Percentiles rank a stretch among this genome's conserved stretches.
Evolutionary conservation across 92 coral and sea anemone genomes (phyloP).

Genomic region (Pocillopora grandis): DNA sequence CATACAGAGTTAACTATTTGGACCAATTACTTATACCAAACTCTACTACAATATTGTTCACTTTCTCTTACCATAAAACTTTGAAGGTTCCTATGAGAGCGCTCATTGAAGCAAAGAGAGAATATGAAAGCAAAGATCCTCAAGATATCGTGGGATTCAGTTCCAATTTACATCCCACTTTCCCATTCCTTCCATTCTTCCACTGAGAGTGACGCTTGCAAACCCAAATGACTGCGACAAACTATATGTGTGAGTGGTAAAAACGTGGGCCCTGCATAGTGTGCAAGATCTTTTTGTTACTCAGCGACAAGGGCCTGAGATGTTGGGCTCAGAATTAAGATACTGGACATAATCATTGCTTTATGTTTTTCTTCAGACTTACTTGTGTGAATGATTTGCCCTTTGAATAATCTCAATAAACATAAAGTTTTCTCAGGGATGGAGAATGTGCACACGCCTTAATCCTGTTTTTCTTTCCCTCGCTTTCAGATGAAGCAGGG

Average conservation of each 20-base stretch:
- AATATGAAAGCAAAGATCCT: constrained; percentile 68
- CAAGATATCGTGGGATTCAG: constrained; percentile 59
- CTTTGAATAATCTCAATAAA: no score
- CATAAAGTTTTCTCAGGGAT: no score
- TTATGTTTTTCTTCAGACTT: neutral
- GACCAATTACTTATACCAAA: no score
- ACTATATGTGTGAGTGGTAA: constrained; percentile 73
- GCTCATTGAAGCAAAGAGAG: constrained; percentile 79
- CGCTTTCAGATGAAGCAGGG: constrained; percentile 70
- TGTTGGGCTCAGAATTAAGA: no score
- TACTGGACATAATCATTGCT: no score
- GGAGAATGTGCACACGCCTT: no score
- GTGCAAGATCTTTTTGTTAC: neutral
- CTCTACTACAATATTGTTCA: neutral
- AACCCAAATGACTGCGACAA: constrained; percentile 77
- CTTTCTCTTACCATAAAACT: neutral
- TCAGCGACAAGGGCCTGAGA: neutral
- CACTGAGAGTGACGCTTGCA: constrained; percentile 74
- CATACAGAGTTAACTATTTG: neutral
- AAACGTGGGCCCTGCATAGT: neutral
- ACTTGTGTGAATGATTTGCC: neutral
- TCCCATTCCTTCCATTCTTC: constrained; percentile 77
- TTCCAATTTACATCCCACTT: constrained; percentile 75
- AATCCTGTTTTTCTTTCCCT: neutral
- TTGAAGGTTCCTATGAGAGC: constrained; percentile 81